These are phyloP conservation scores for Falco cherrug DNA, from an alignment of 2,797 vertebrate species.

Conservation along the genomic window DNA sequence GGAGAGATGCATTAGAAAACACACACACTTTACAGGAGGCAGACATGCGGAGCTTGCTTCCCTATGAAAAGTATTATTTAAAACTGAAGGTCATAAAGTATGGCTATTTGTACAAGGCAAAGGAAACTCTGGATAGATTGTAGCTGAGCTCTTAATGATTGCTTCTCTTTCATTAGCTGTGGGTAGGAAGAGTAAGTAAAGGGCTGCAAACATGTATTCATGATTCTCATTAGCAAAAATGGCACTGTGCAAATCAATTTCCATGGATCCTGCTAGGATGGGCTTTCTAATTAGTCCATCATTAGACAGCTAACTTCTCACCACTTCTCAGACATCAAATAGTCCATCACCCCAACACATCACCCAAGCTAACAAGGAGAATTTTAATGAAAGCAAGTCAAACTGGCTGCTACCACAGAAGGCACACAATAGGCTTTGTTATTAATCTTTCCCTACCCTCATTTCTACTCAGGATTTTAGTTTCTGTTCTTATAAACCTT, in stretches of 20 bases:
- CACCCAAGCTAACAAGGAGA: conserved; percentile 59
- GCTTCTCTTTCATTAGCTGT: conserved; percentile 42
- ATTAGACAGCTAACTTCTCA: conserved; percentile 67
- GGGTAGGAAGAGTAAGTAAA: conserved; percentile 46
- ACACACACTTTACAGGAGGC: not conserved
- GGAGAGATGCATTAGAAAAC: not conserved
- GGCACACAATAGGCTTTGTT: conserved; percentile 53
- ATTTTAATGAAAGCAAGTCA: conserved; percentile 70
- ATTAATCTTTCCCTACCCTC: conserved; percentile 24
- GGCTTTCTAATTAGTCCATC: conserved; percentile 71
- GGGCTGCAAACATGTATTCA: conserved; percentile 47
- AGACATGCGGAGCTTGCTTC: not conserved
- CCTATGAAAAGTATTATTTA: not conserved
- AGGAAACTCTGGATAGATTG: not conserved
- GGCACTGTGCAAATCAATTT: conserved; percentile 71
- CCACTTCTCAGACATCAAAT: conserved; percentile 57
- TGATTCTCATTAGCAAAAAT: conserved; percentile 70
- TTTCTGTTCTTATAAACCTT: conserved; percentile 39
- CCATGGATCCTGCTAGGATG: conserved; percentile 69
- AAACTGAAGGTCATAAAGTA: conserved; percentile 15
- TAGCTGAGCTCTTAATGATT: conserved; percentile 18
- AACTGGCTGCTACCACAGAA: conserved; percentile 39
- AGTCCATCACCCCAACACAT: conserved; percentile 28
- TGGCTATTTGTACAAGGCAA: not conserved
- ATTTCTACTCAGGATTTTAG: not conserved